A percentile compares a stretch with the other conserved stretches of the same genome.
phyloP scores from a whole-genome alignment of 2,797 vertebrate genomes.

The Erethizon dorsatum region DNA sequence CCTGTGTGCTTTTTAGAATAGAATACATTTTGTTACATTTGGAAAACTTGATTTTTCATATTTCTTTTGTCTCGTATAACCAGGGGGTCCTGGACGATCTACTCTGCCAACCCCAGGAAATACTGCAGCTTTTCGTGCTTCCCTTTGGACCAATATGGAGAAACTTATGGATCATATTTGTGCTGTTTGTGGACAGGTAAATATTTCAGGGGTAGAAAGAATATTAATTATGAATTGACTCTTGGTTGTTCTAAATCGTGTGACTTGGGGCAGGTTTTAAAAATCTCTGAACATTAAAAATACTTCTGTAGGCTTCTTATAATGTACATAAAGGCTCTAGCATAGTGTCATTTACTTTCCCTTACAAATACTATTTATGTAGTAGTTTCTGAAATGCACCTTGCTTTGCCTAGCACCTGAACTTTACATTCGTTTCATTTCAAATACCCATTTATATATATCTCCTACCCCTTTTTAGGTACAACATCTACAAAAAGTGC shows the following conservation, averaged over 20 bases:
- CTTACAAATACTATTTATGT: not conserved
- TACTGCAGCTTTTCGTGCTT: slow-evolving; percentile 97
- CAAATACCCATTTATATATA: slow-evolving; percentile 26
- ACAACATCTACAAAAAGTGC: slow-evolving; percentile 97
- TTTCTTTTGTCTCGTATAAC: slow-evolving; percentile 62
- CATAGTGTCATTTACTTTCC: not conserved
- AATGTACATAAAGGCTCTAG: not conserved
- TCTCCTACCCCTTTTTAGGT: slow-evolving; percentile 90
- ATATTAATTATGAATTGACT: not conserved
- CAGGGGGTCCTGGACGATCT: slow-evolving; percentile 96
- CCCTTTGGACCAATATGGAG: slow-evolving; percentile 99
- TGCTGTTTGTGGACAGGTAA: slow-evolving; percentile 94
- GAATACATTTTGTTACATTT: not conserved
- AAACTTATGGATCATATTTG: slow-evolving; percentile 99
- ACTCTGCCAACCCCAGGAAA: slow-evolving; percentile 96
- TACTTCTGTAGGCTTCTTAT: not conserved
- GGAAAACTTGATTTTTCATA: slow-evolving; percentile 14
- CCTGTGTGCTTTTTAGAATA: slow-evolving; percentile 26
- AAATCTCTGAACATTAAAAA: not conserved
- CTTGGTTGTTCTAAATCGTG: not conserved
- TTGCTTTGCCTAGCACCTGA: slow-evolving; percentile 2
- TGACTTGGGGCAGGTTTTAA: slow-evolving; percentile 31
- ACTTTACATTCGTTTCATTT: slow-evolving; percentile 22
- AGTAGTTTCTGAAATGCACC: slow-evolving; percentile 48
- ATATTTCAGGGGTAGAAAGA: not conserved